Percentiles rank a stretch among this genome's conserved stretches.
phyloP scores from a whole-genome alignment of 2,888 invertebrate genomes.

The Rotaria magnacalcarata region DNA sequence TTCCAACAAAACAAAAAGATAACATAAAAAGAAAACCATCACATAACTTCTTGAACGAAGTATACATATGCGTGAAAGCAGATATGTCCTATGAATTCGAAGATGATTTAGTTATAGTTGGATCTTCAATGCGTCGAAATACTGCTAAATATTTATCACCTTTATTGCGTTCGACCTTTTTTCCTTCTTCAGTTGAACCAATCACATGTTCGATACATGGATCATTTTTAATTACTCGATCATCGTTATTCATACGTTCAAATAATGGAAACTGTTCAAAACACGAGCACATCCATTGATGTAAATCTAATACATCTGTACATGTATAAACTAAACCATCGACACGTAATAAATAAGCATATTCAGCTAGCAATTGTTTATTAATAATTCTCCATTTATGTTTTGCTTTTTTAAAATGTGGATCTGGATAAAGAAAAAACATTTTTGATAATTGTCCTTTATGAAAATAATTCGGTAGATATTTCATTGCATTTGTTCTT shows the following conservation, averaged over 20 bases:
- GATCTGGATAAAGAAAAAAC: slow-evolving; percentile 98
- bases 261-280: slow-evolving; percentile 85
- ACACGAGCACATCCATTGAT: slow-evolving; percentile 93
- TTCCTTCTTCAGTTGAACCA: slow-evolving; percentile 88
- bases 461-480: slow-evolving; percentile 88
- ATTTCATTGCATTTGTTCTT: slow-evolving; percentile 96
- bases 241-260: slow-evolving; percentile 69
- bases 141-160: slow-evolving; percentile 85
- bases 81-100: neutral
- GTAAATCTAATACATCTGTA: slow-evolving; percentile 91
- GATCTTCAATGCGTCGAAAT: slow-evolving; percentile 42
- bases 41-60: slow-evolving; percentile 1
- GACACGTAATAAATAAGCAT: slow-evolving; percentile 83
- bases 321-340: slow-evolving; percentile 90
- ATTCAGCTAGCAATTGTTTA: slow-evolving; percentile 83
- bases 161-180: slow-evolving; percentile 89
- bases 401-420: slow-evolving; percentile 96
- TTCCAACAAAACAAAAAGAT: neutral
- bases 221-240: slow-evolving; percentile 66
- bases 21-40: neutral
- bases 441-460: slow-evolving; percentile 88
- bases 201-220: slow-evolving; percentile 38
- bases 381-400: slow-evolving; percentile 99
- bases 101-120: neutral
- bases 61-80: neutral